These are phyloP conservation scores for Mustelus asterias DNA, from an alignment of 2,113 vertebrate genomes.

Conservation along the genomic window DNA sequence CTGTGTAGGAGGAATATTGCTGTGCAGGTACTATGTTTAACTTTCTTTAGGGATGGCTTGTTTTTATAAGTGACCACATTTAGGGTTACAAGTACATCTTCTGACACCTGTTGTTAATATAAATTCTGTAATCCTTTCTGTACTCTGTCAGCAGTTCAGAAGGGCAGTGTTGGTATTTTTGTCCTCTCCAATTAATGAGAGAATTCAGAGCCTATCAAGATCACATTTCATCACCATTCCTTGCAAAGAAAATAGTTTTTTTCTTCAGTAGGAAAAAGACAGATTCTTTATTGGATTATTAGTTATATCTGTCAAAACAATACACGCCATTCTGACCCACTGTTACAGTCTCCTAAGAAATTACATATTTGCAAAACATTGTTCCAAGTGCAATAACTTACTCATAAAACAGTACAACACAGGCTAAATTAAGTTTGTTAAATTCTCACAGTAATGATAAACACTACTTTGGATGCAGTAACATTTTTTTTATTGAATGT, in stretches of 20 bases:
- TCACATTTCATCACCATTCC: constrained; percentile 70
- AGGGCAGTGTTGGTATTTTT: constrained; percentile 80
- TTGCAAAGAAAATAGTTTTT: constrained; percentile 53
- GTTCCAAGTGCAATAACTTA: constrained; percentile 81
- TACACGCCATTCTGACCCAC: constrained; percentile 43
- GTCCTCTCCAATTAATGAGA: constrained; percentile 84
- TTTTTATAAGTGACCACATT: constrained; percentile 42
- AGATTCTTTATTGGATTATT: constrained; percentile 31
- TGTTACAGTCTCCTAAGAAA: constrained; percentile 40
- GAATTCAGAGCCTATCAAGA: constrained; percentile 65
- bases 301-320: constrained; percentile 41
- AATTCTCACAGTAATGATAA: constrained; percentile 34
- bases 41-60: constrained; percentile 11
- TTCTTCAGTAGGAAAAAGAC: constrained; percentile 35
- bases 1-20: not conserved
- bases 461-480: constrained; percentile 23
- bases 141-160: constrained; percentile 82
- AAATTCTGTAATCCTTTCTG: constrained; percentile 73
- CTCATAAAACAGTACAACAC: constrained; percentile 46
- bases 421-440: constrained; percentile 21
- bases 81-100: constrained; percentile 44
- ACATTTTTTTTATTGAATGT: constrained; percentile 32
- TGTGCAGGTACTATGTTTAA: not conserved
- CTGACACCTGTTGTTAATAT: constrained; percentile 88
- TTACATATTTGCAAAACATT: constrained; percentile 39